Evolutionary conservation across 2,113 vertebrate species (phyloP).

Genomic region (Perognathus longimembris): DNA sequence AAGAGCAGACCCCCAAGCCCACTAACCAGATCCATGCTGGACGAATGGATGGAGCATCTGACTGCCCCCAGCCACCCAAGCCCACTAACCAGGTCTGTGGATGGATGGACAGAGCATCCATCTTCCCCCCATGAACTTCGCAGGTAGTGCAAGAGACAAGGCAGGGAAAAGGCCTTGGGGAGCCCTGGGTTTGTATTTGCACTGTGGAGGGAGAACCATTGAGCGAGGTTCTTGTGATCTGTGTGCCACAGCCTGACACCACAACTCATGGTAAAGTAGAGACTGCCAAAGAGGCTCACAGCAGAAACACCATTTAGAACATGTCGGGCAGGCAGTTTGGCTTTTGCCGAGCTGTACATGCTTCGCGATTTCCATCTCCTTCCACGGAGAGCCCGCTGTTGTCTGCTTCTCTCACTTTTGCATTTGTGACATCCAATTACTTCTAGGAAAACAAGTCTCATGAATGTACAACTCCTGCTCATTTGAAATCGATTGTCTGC

Average conservation of each 20-base stretch:
- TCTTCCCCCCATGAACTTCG: neutral
- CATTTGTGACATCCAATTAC: too few species aligned
- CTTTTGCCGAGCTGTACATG: neutral
- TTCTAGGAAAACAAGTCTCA: neutral
- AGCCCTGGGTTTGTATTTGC: accelerated
- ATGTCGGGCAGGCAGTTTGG: accelerated
- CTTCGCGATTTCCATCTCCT: neutral
- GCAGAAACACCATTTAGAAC: neutral
- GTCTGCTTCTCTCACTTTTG: neutral
- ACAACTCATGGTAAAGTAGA: neutral
- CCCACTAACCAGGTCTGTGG: accelerated
- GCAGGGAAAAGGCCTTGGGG: neutral
- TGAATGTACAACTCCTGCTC: neutral
- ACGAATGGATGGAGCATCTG: neutral
- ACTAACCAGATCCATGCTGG: too few species aligned
- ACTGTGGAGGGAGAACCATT: too few species aligned
- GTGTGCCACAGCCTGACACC: neutral
- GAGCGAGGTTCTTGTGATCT: neutral
- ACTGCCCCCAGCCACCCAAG: neutral
- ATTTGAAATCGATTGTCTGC: neutral
- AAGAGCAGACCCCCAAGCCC: neutral
- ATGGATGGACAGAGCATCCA: accelerated
- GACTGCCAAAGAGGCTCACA: neutral
- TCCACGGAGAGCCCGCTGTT: neutral
- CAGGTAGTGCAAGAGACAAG: neutral